Conservation (phyloP, 23 tunicate species). For the Botrylloides violaceus region DNA sequence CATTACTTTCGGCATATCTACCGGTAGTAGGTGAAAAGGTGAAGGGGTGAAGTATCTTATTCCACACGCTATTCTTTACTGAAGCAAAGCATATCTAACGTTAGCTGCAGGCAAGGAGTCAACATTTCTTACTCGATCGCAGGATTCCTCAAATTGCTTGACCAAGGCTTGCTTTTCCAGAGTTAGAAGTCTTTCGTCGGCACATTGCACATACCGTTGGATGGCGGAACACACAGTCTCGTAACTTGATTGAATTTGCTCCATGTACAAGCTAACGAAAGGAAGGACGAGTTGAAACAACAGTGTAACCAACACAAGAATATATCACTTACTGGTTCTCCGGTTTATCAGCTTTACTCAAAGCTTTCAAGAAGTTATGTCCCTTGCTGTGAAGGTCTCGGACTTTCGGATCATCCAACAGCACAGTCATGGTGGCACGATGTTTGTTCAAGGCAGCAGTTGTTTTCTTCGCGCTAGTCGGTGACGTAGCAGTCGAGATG, state of each 20-base stretch:
- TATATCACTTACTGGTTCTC: slow-evolving; percentile 30
- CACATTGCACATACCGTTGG: slow-evolving; percentile 40
- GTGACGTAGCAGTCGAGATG: slow-evolving; percentile 67
- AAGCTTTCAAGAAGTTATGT: slow-evolving; percentile 1
- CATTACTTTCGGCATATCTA: no score
- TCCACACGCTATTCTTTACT: neutral
- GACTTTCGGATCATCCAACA: slow-evolving; percentile 64
- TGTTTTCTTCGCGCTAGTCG: slow-evolving; percentile 38
- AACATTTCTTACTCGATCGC: slow-evolving; percentile 53
- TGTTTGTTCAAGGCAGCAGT: slow-evolving; percentile 36
- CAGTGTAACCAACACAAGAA: no score
- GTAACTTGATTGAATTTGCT: slow-evolving; percentile 47
- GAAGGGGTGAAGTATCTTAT: neutral
- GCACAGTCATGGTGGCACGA: slow-evolving; percentile 46
- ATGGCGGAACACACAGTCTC: slow-evolving; percentile 51
- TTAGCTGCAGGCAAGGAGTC: neutral
- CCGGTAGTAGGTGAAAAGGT: neutral
- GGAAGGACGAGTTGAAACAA: no score
- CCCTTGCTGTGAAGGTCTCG: slow-evolving; percentile 45
- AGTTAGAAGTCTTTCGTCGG: slow-evolving; percentile 72
- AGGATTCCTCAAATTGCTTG: slow-evolving; percentile 82
- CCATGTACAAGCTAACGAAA: slow-evolving; percentile 28
- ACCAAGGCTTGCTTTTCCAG: slow-evolving; percentile 80
- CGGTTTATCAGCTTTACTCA: neutral
- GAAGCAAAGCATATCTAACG: neutral